Evolutionary conservation across 2,113 vertebrate species (phyloP), one percentile per base, ranked within the genome.

Genomic region (Xenopus borealis): DNA sequence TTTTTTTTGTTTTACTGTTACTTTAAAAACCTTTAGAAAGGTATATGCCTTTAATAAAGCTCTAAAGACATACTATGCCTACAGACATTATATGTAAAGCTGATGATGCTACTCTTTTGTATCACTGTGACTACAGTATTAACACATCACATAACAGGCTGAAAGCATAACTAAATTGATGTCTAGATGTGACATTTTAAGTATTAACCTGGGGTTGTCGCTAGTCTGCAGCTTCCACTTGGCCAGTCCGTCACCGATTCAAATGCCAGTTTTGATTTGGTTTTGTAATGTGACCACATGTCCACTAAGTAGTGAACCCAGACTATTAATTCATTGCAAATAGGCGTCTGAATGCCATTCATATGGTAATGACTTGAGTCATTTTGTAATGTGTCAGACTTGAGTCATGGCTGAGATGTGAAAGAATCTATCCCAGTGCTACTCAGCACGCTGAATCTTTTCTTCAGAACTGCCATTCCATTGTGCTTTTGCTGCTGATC

Each of bases 281-380:
- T 69, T 69, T 63, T 63, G 66, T 63, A 75, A 69, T 63, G 66
- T 52, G 65, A 68, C 66, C 57, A 62, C 66, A 69, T 55, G 66
- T 68, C 66, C 58, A 69, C 57, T 23, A 20, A 69, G 58, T 61
- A 75, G 46, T 30, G 58, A 75, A 69, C 66, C 66, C 58, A 55
- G 58, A 45, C 66, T 69, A 62, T 53, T 19, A 75, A 69, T 75
- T 69, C 58, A 63, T 69, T 75, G 58, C 58, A 75, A 75, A 75
- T 62, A 69, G 45, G 66, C 58, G 62, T 69, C 58, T 75, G 46
- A 75, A 62, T 62, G 27, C 13, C 66, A 75, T 75, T 75, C 66
- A 75, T 75, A 75, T 75, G 73, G 58, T 69, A 75, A 75, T 75
- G n/a, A 10, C 3, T 53, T 62, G 57, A 75, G 46, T 69, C 73